Evolutionary conservation across 2,797 vertebrate species (phyloP).

Genomic region (Malacoraja senta): DNA sequence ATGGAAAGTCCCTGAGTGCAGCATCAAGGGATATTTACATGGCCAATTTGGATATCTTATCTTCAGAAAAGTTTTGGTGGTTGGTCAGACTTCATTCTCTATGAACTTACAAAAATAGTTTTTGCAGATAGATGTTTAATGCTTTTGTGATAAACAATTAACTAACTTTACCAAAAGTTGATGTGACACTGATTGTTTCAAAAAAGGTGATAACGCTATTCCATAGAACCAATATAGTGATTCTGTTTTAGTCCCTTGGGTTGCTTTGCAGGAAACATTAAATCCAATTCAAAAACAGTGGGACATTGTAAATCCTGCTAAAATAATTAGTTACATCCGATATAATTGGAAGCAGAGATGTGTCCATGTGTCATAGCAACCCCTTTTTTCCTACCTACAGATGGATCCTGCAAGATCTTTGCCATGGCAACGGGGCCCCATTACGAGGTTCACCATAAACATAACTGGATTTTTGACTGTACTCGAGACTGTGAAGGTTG

Average conservation of each 20-base stretch:
- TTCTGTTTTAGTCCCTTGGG: no score
- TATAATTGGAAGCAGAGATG: not conserved
- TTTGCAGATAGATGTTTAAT: no score
- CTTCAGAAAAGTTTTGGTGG: no score
- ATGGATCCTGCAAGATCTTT: not conserved
- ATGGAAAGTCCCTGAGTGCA: not conserved
- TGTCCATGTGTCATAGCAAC: not conserved
- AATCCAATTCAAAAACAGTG: not conserved
- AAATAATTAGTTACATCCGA: not conserved
- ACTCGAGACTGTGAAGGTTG: not conserved
- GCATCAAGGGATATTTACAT: not conserved
- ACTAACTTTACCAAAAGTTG: not conserved
- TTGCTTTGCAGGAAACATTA: not conserved
- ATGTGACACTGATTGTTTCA: not conserved
- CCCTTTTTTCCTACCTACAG: not conserved
- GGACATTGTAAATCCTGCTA: not conserved
- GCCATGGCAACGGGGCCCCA: not conserved
- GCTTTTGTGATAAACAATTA: no score
- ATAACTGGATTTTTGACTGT: not conserved
- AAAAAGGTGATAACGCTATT: no score
- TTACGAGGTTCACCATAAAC: slow-evolving; percentile 15
- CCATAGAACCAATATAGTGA: no score
- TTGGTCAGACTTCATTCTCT: no score
- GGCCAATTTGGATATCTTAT: not conserved
- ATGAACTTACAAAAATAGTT: no score